Evolutionary conservation across 1,140 invertebrate species (phyloP).

Genomic region (Conus betulinus): DNA sequence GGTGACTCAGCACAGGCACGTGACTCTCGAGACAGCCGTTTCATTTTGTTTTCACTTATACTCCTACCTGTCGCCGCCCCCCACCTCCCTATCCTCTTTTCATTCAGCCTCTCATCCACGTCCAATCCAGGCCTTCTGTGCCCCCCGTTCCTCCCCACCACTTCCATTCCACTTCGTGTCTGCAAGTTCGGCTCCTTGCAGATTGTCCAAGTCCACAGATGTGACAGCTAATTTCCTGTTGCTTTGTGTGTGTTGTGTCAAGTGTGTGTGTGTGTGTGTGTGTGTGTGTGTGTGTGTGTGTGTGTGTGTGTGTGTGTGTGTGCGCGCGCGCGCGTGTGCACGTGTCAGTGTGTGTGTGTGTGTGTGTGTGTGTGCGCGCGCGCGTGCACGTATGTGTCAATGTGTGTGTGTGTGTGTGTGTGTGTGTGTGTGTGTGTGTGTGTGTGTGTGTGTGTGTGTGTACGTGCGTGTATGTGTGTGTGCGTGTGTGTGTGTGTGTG

Average conservation of each 20-base stretch:
- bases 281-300: slow-evolving; percentile 7
- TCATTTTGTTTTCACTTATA: too few relatives aligned
- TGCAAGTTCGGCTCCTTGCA: too few relatives aligned
- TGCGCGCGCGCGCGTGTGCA: neutral
- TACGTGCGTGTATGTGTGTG: neutral
- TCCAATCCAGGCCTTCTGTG: too few relatives aligned
- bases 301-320: slow-evolving; percentile 8
- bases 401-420: neutral
- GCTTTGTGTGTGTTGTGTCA: neutral
- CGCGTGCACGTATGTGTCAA: neutral
- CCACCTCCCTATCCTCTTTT: too few relatives aligned
- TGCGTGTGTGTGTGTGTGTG: neutral
- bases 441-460: slow-evolving; percentile 1
- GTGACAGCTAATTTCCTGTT: neutral
- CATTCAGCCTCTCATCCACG: too few relatives aligned
- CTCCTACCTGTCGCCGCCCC: too few relatives aligned
- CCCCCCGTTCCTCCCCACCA: too few relatives aligned
- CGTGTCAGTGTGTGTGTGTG: neutral
- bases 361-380: neutral
- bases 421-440: neutral
- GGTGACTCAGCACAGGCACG: too few relatives aligned
- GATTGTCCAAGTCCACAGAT: too few relatives aligned
- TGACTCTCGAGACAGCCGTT: too few relatives aligned
- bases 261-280: slow-evolving; percentile 17
- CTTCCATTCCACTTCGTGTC: too few relatives aligned